Conservation (phyloP, 2,888 invertebrate species). For the Clanis bilineata region DNA sequence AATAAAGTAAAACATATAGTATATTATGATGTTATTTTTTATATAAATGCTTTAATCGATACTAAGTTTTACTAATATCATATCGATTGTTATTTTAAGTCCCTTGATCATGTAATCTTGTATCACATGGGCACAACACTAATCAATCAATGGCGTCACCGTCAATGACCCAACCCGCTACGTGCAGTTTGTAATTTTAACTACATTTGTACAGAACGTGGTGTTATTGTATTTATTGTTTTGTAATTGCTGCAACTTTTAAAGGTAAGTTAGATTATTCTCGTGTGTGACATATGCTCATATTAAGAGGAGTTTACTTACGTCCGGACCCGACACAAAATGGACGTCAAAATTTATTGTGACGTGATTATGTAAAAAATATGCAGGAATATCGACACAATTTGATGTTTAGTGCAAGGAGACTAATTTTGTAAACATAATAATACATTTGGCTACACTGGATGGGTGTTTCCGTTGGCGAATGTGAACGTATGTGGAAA, state of each 20-base stretch:
- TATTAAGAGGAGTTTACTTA: constrained; percentile 19
- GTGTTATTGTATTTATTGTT: constrained; percentile 19
- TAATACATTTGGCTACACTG: not conserved
- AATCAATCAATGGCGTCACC: constrained; percentile 71
- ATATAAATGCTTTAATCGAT: not conserved
- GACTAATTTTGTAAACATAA: not conserved
- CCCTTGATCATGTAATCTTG: too few species aligned
- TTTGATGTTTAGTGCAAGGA: not conserved
- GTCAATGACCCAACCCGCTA: constrained; percentile 67
- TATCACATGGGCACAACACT: constrained; percentile 28
- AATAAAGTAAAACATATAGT: too few species aligned
- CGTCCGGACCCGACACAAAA: constrained; percentile 63
- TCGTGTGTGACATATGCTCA: not conserved
- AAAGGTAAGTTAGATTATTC: constrained; percentile 45
- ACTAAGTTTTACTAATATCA: too few species aligned
- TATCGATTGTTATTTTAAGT: not conserved
- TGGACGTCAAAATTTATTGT: constrained; percentile 75
- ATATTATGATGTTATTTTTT: too few species aligned
- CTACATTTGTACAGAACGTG: constrained; percentile 34
- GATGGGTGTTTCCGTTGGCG: constrained; percentile 14
- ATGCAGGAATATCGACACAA: constrained; percentile 21
- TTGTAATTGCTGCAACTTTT: constrained; percentile 33
- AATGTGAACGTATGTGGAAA: constrained; percentile 24
- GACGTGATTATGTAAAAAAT: constrained; percentile 77
- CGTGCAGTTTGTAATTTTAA: constrained; percentile 54